phyloP scores from a whole-genome alignment of 2,113 vertebrate species.

The Terrapene triunguis region DNA sequence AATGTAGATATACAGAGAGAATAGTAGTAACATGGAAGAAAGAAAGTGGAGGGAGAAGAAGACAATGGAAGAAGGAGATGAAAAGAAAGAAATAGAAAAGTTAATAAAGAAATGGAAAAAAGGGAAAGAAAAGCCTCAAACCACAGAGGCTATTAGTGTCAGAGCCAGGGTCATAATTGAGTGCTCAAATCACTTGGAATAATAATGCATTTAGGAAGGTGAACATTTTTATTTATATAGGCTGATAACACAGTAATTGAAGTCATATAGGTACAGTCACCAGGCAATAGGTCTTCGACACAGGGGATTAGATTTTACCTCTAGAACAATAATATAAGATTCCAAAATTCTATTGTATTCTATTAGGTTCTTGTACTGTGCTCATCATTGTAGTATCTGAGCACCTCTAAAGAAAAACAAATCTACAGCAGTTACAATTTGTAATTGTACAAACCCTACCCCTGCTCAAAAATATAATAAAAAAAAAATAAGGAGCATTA shows the following conservation, averaged over 20 bases:
- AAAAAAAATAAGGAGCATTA: background rate
- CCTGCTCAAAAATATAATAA: background rate
- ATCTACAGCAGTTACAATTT: background rate
- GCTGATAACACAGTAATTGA: background rate
- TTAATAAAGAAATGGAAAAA: background rate
- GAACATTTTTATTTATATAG: accelerated
- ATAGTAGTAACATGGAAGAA: background rate
- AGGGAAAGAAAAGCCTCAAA: background rate
- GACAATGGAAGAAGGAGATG: background rate
- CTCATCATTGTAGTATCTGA: background rate
- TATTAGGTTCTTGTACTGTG: background rate
- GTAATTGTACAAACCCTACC: background rate
- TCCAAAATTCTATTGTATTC: background rate
- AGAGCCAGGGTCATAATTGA: background rate
- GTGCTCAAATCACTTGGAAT: background rate
- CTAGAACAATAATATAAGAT: background rate
- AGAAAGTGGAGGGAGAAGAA: background rate
- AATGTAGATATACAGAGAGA: background rate
- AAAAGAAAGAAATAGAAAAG: background rate
- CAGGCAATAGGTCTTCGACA: background rate
- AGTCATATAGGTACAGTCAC: background rate
- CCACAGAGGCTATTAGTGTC: background rate
- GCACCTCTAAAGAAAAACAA: background rate
- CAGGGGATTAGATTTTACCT: background rate
- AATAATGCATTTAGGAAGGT: background rate